Conservation (phyloP, 1,140 invertebrate genomes). For the Brachionus plicatilis region DNA sequence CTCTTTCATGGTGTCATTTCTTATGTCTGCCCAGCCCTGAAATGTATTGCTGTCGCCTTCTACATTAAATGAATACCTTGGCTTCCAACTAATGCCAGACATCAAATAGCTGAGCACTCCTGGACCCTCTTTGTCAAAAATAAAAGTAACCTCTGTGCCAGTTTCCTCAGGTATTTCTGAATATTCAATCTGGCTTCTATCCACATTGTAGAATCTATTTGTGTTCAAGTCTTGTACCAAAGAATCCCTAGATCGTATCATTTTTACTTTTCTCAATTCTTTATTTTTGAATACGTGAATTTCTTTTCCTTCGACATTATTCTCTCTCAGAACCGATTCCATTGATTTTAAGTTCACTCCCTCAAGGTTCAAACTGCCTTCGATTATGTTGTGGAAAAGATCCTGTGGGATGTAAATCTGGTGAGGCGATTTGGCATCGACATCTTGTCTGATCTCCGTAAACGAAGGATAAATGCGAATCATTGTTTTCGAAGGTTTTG, state of each 20-base stretch:
- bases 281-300: background rate
- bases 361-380: conserved; percentile 17
- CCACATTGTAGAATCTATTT: background rate
- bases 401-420: conserved; percentile 30
- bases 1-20: conserved; percentile 16
- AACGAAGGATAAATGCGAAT: conserved; percentile 25
- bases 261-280: background rate
- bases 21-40: conserved; percentile 30
- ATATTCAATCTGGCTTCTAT: conserved; percentile 7
- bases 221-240: conserved; percentile 26
- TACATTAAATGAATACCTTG: conserved; percentile 10
- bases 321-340: background rate
- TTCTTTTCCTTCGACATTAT: conserved; percentile 12
- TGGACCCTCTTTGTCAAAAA: conserved; percentile 12
- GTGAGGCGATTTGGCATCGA: background rate
- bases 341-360: background rate
- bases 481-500: background rate
- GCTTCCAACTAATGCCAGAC: conserved; percentile 23
- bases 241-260: conserved; percentile 19
- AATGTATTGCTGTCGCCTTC: background rate
- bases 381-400: background rate
- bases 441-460: conserved; percentile 14
- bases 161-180: conserved; percentile 21
- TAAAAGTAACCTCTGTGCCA: conserved; percentile 9
- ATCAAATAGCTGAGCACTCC: conserved; percentile 8